Evolutionary conservation across 2,888 invertebrate species (phyloP).

Genomic region (Cephalotes varians): DNA sequence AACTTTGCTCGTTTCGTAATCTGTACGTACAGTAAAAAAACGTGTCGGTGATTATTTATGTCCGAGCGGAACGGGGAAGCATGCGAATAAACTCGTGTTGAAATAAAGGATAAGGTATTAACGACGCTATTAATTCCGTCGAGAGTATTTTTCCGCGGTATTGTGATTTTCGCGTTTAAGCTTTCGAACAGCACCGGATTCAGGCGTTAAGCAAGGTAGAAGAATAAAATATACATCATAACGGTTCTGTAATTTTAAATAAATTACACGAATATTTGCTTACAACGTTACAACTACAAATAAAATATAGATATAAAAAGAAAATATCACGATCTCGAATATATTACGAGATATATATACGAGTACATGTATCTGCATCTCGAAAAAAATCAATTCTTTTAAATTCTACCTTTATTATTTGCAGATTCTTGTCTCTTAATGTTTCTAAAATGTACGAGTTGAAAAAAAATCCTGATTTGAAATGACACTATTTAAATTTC

Average conservation of each 20-base stretch:
- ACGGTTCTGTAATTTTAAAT: background rate
- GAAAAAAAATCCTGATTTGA: background rate
- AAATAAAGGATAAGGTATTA: constrained; percentile 37
- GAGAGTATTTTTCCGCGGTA: constrained; percentile 31
- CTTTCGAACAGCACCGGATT: constrained; percentile 18
- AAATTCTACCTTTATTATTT: background rate
- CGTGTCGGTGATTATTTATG: constrained; percentile 31
- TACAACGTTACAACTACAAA: background rate
- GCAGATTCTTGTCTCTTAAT: background rate
- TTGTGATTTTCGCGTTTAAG: constrained; percentile 34
- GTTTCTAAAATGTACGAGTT: background rate
- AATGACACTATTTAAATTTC: background rate
- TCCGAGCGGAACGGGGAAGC: background rate
- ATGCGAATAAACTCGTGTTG: constrained; percentile 40
- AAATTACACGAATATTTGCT: background rate
- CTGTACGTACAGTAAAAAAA: background rate
- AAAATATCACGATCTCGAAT: background rate
- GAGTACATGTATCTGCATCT: too few relatives aligned
- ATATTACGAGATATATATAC: background rate
- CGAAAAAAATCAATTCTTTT: background rate
- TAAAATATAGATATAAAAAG: background rate
- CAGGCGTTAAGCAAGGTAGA: background rate
- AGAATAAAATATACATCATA: background rate
- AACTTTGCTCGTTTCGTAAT: background rate
- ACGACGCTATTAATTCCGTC: constrained; percentile 25